These are phyloP conservation scores for Cephalotes varians DNA, from an alignment of 2,888 invertebrate species.

Conservation along the genomic window DNA sequence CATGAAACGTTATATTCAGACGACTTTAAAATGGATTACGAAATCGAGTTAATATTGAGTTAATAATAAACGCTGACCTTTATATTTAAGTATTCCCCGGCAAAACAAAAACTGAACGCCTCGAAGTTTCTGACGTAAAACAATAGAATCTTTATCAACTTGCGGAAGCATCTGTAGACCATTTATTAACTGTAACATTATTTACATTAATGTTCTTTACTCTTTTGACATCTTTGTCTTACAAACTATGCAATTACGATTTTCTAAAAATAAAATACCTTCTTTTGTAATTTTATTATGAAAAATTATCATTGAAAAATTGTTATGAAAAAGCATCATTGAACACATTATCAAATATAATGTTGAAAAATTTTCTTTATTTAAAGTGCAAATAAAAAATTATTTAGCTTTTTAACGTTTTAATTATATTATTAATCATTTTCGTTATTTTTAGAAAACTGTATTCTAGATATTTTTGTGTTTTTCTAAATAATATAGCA, in stretches of 20 bases:
- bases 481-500: neutral
- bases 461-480: neutral
- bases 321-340: neutral
- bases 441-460: neutral
- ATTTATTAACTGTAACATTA: slow-evolving; percentile 56
- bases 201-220: slow-evolving; percentile 8
- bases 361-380: neutral
- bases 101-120: slow-evolving; percentile 63
- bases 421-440: neutral
- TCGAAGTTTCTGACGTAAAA: slow-evolving; percentile 63
- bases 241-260: neutral
- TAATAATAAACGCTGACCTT: slow-evolving; percentile 59
- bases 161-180: slow-evolving; percentile 4
- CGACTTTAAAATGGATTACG: neutral
- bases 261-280: neutral
- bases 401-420: neutral
- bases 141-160: slow-evolving; percentile 58
- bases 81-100: slow-evolving; percentile 68
- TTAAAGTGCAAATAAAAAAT: neutral
- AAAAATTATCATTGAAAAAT: no score
- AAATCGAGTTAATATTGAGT: neutral
- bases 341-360: neutral
- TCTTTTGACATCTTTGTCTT: neutral
- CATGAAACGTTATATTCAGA: neutral
- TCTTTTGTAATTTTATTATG: neutral